Evolutionary conservation across 2,888 invertebrate species (phyloP).

Genomic region (Mylabris sibirica): DNA sequence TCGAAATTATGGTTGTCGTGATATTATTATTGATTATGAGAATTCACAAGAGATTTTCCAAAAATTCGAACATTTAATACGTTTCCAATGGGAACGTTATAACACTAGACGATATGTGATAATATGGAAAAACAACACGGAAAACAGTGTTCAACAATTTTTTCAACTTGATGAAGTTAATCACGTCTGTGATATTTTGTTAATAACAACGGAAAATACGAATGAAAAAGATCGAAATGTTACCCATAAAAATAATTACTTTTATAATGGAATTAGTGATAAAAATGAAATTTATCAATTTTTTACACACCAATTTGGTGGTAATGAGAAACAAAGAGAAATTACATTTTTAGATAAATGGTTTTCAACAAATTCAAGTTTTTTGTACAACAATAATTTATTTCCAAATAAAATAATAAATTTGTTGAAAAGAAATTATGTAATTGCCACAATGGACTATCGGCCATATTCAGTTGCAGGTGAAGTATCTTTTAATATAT

Average conservation of each 20-base stretch:
- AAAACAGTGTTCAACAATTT: slow-evolving; percentile 4
- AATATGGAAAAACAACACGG: background rate
- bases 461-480: slow-evolving; percentile 65
- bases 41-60: slow-evolving; percentile 1
- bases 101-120: slow-evolving; percentile 9
- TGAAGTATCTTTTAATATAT: slow-evolving; percentile 22
- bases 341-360: slow-evolving; percentile 39
- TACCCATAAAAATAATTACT: background rate
- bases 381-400: slow-evolving; percentile 37
- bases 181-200: slow-evolving; percentile 32
- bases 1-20: slow-evolving; percentile 15
- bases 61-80: slow-evolving; percentile 5
- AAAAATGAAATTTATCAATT: background rate
- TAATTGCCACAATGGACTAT: slow-evolving; percentile 66
- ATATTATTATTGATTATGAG: background rate
- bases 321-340: background rate
- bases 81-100: slow-evolving; percentile 12
- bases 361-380: slow-evolving; percentile 42
- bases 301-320: background rate
- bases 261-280: background rate
- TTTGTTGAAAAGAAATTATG: slow-evolving; percentile 53
- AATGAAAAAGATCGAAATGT: background rate
- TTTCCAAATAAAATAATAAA: slow-evolving; percentile 48
- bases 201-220: background rate
- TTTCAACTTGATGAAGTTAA: slow-evolving; percentile 6